Evolutionary conservation across 53 echinoderm and acorn worm genomes (phyloP).

Genomic region (Henricia sp.): DNA sequence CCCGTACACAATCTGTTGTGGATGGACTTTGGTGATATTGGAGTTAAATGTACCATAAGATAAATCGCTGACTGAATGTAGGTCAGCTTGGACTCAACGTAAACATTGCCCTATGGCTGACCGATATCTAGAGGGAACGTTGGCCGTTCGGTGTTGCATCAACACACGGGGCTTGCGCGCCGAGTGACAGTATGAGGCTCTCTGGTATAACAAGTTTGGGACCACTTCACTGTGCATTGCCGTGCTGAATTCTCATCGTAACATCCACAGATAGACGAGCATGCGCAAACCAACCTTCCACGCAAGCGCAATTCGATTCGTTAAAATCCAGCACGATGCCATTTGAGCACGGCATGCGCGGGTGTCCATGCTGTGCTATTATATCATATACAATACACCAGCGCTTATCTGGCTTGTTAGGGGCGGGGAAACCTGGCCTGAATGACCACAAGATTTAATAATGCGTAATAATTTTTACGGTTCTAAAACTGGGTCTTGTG

Average conservation of each 20-base stretch:
- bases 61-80: slow-evolving; percentile 56
- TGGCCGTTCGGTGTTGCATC: slow-evolving; percentile 23
- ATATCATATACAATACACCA: not conserved
- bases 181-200: no score
- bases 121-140: slow-evolving; percentile 40
- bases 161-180: no score
- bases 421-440: slow-evolving; percentile 29
- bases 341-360: no score
- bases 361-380: no score
- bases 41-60: slow-evolving; percentile 68
- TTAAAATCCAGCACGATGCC: no score
- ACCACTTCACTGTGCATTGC: no score
- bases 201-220: no score
- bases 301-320: no score
- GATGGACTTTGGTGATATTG: slow-evolving; percentile 69
- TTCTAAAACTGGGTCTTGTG: slow-evolving; percentile 4
- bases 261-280: no score
- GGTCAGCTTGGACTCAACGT: slow-evolving; percentile 55
- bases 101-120: slow-evolving; percentile 46
- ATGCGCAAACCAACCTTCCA: no score
- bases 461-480: slow-evolving; percentile 21
- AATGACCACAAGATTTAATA: slow-evolving; percentile 27
- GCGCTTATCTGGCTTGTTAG: not conserved
- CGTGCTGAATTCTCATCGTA: no score
- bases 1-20: slow-evolving; percentile 62